Percentiles rank a stretch among this genome's conserved stretches.
Evolutionary conservation across 2,888 invertebrate species (phyloP).

Genomic region (Phasia obesa): DNA sequence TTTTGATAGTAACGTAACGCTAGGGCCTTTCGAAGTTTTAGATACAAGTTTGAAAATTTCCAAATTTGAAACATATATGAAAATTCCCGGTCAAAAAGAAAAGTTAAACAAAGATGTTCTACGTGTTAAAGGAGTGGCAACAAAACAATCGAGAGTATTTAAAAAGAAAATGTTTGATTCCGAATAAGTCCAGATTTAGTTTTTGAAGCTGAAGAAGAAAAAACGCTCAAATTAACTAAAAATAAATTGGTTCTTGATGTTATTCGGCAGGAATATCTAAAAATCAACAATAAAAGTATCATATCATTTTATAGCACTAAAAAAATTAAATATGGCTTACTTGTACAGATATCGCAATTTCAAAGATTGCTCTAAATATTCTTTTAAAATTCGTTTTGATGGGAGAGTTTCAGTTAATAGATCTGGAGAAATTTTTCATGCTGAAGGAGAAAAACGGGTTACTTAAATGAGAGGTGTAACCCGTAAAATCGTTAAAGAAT

Average conservation of each 20-base stretch:
- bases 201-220: background rate
- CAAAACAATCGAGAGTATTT: background rate
- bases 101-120: constrained; percentile 5
- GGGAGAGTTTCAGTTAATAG: constrained; percentile 4
- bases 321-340: too few relatives aligned
- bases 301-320: background rate
- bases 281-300: background rate
- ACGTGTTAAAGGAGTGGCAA: background rate
- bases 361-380: constrained; percentile 15
- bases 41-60: background rate
- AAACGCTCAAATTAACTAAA: too few relatives aligned
- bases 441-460: constrained; percentile 14
- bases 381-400: constrained; percentile 6
- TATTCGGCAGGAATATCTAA: constrained; percentile 6
- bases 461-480: constrained; percentile 11
- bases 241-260: constrained; percentile 19
- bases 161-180: background rate
- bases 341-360: background rate
- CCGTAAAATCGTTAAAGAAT: too few relatives aligned
- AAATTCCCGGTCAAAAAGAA: constrained; percentile 8
- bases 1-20: too few relatives aligned
- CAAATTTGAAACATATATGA: background rate
- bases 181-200: background rate
- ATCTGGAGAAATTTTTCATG: constrained; percentile 1
- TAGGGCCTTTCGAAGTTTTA: background rate